Percentiles rank a stretch among this genome's conserved stretches.
These are phyloP conservation scores for Cephus cinctus DNA, from an alignment of 1,140 invertebrate species.

Conservation along the genomic window DNA sequence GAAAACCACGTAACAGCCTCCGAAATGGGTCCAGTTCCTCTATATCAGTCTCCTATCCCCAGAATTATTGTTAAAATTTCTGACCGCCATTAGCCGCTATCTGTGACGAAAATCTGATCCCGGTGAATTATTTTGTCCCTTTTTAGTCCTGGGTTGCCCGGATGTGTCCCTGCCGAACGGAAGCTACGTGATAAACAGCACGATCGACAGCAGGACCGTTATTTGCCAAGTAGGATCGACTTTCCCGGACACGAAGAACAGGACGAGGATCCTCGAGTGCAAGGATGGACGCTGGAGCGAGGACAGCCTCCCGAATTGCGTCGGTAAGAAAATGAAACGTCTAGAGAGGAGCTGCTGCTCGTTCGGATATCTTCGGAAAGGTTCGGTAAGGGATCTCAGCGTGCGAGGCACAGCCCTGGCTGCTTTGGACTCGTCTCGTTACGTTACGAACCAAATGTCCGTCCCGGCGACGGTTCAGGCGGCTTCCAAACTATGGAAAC, in stretches of 20 bases:
- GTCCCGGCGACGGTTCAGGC: neutral
- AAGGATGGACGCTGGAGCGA: slow-evolving; percentile 45
- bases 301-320: slow-evolving; percentile 38
- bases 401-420: too few species aligned
- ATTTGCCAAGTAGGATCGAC: slow-evolving; percentile 40
- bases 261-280: slow-evolving; percentile 41
- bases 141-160: slow-evolving; percentile 44
- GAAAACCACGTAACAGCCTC: too few species aligned
- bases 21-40: too few species aligned
- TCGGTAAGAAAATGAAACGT: slow-evolving; percentile 29
- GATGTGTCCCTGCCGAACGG: slow-evolving; percentile 40
- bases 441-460: neutral
- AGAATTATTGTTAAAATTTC: too few species aligned
- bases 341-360: neutral
- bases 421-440: too few species aligned
- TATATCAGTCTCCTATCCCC: too few species aligned
- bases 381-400: too few species aligned
- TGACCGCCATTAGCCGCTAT: too few species aligned
- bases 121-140: neutral
- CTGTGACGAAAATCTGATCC: too few species aligned
- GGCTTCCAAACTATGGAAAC: neutral
- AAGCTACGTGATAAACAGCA: slow-evolving; percentile 42
- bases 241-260: slow-evolving; percentile 44
- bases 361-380: too few species aligned
- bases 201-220: slow-evolving; percentile 43